Conservation (phyloP, 1,140 invertebrate genomes). For the Phenacoccus solenopsis region DNA sequence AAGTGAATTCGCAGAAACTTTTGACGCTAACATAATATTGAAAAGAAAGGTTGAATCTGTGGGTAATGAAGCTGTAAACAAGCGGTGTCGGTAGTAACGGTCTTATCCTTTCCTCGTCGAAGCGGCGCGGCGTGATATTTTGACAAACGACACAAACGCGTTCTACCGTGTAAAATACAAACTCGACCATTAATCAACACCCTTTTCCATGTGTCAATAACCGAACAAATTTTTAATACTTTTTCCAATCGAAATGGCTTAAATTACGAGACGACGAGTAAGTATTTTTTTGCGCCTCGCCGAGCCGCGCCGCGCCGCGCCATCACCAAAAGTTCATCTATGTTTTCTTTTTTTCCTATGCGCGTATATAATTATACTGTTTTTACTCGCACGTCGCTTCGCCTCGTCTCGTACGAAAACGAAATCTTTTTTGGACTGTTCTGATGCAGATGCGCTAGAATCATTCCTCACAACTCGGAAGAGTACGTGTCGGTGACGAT, state of each 20-base stretch:
- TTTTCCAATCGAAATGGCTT: neutral
- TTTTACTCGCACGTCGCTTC: neutral
- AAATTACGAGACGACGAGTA: neutral
- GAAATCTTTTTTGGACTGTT: too few species aligned
- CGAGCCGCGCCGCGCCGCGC: neutral
- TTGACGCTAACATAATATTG: neutral
- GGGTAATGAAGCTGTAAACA: neutral
- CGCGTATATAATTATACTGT: neutral
- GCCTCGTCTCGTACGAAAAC: too few species aligned
- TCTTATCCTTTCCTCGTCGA: too few species aligned
- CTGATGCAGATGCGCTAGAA: too few species aligned
- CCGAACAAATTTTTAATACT: constrained; percentile 3
- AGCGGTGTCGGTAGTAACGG: neutral
- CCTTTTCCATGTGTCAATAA: neutral
- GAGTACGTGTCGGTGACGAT: too few species aligned
- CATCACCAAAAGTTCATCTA: neutral
- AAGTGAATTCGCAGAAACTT: too few species aligned
- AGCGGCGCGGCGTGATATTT: neutral
- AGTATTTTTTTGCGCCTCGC: neutral
- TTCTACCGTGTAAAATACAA: neutral
- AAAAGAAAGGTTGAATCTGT: neutral
- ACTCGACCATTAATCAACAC: neutral
- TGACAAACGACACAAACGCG: neutral
- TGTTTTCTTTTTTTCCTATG: neutral
- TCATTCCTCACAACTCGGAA: too few species aligned